phyloP scores from a whole-genome alignment of 1,140 invertebrate species.

The Drosophila aff. region DNA sequence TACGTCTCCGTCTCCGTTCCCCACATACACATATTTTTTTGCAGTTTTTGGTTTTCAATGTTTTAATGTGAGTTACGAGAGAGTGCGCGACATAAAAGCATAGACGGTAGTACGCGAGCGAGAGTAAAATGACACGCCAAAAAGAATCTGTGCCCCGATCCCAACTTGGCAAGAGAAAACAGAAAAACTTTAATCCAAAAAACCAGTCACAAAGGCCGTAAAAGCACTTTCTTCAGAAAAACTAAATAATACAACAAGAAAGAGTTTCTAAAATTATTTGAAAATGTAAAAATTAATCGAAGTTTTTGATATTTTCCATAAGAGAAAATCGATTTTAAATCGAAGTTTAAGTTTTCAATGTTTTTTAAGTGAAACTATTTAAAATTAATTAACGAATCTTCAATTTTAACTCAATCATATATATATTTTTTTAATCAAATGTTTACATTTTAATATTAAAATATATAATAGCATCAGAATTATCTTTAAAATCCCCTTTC shows the following conservation, averaged over 20 bases:
- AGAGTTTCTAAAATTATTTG: no score
- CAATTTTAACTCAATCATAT: no score
- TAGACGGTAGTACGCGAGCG: not conserved
- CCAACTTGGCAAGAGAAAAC: conserved; percentile 19
- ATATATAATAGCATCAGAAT: no score
- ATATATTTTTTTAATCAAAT: no score
- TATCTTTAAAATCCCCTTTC: not conserved
- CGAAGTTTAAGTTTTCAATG: no score
- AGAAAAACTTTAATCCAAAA: not conserved
- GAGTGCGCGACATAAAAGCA: conserved; percentile 30
- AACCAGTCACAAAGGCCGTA: conserved; percentile 1
- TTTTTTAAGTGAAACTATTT: no score
- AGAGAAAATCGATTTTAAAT: not conserved
- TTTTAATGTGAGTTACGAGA: conserved; percentile 60
- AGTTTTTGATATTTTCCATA: not conserved
- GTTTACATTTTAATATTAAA: no score
- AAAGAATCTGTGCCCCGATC: conserved; percentile 10
- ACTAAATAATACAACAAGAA: no score
- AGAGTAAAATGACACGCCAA: conserved; percentile 15
- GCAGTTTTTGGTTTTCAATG: conserved; percentile 59
- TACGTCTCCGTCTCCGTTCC: conserved; percentile 14
- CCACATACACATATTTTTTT: conserved; percentile 31
- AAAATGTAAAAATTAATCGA: no score
- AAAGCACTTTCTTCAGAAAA: conserved; percentile 2
- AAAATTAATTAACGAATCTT: no score